A percentile compares a stretch with the other conserved stretches of the same genome.
Conservation (phyloP, 2,113 vertebrate species). For the Dicaeum eximium region DNA sequence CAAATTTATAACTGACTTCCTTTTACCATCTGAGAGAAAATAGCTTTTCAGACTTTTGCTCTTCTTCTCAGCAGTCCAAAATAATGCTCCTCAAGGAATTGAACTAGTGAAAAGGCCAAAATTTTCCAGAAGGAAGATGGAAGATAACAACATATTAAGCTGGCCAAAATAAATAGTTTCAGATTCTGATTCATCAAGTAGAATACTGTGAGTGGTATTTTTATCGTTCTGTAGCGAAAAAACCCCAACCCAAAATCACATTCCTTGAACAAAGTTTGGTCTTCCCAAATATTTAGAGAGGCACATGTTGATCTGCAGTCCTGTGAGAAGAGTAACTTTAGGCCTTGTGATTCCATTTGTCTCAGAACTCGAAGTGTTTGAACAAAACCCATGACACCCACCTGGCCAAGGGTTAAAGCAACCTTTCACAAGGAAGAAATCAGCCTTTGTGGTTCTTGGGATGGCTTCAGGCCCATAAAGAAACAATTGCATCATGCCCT, state of each 20-base stretch:
- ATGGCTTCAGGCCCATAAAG: not conserved
- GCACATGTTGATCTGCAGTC: not conserved
- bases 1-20: not conserved
- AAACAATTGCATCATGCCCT: constrained; percentile 27
- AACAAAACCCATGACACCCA: not conserved
- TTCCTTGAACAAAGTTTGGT: not conserved
- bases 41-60: not conserved
- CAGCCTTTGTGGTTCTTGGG: not conserved
- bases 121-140: constrained; percentile 24
- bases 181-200: not conserved
- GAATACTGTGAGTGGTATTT: not conserved
- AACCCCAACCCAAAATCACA: not conserved
- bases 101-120: not conserved
- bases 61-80: not conserved
- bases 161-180: constrained; percentile 27
- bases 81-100: not conserved
- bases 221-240: not conserved
- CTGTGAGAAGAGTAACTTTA: not conserved
- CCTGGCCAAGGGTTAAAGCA: constrained; percentile 5
- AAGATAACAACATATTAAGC: not conserved
- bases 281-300: not conserved
- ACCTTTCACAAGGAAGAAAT: not conserved
- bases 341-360: not conserved
- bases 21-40: not conserved
- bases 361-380: not conserved